Base-by-base conservation (phyloP, 2,888 invertebrate genomes). In the Drosophila acutilabella region DNA sequence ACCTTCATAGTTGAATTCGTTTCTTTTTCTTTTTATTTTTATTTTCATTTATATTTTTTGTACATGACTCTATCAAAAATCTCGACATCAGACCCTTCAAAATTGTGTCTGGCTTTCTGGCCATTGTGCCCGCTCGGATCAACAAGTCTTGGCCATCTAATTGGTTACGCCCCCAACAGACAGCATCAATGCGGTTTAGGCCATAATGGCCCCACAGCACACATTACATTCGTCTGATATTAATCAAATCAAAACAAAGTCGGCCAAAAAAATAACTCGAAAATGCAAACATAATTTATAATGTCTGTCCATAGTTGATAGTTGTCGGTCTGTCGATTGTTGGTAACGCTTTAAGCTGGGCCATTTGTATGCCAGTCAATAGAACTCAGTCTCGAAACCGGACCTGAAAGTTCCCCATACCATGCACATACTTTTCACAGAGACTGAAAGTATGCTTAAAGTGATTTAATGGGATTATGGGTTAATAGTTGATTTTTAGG, bases 1-100 rank as follows among this genome's bases (percentile, higher is more conserved):
- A 89, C 82, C 82, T 83, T 83, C 89, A 81, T 64, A 61, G 65
- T 69, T 78, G 69, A 72, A 73, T 64, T 78, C 61, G 56, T 59
- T 77, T 77, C 13, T 36, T 30, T 30, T 36, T 36, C 45, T 59
- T 48, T 52, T 42, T 52, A 38, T 48, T 54, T 30, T 26, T 2
- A 26, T 26, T 26, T 23, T 23, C 23, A 23, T 23, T 2, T 23
- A 23, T 41, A 53, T 41, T 44, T 38, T 20, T 1, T 54, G 23
- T 45, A n/a, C 14, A 11, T 13, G 18, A 6, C 20, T 8, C 8
- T 30, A 30, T 30, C 30, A 30, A 30, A 30, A 30, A 30, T 8
- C 30, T 30, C 30, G 8, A 30, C 30, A 8, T 30, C 13, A 45
- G 26, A 38, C 57, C 57, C 57, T 57, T 57, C 38, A 4, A 47